These are phyloP conservation scores for Tapirus indicus DNA, from an alignment of 2,797 vertebrate genomes.

Conservation along the genomic window DNA sequence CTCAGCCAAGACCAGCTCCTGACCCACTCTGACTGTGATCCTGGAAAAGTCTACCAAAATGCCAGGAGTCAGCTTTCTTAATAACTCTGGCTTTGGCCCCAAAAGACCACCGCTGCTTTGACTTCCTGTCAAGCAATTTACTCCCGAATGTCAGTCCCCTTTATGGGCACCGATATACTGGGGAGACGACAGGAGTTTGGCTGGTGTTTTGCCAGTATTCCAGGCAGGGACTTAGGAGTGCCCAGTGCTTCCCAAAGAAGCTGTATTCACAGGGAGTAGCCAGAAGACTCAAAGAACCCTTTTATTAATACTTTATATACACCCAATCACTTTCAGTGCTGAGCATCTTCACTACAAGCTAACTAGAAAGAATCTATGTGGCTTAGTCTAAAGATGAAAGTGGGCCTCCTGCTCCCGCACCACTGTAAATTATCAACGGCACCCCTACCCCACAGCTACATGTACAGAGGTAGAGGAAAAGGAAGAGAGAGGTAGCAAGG, in stretches of 20 bases:
- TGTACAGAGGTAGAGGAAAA: neutral
- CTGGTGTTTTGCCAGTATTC: neutral
- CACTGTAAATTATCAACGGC: neutral
- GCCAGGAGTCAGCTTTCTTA: neutral
- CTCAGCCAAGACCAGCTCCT: neutral
- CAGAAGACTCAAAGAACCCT: neutral
- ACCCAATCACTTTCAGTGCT: neutral
- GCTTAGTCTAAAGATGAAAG: neutral
- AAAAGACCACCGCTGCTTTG: neutral
- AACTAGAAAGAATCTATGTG: neutral
- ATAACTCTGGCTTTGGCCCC: neutral
- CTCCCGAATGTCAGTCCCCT: neutral
- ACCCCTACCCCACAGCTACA: neutral
- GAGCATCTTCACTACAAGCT: neutral
- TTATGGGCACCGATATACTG: rapidly evolving
- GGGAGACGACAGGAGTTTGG: neutral
- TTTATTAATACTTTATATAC: neutral
- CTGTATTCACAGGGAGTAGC: neutral
- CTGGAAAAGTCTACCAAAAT: neutral
- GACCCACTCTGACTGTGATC: neutral
- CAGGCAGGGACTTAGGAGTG: neutral
- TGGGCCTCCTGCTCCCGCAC: neutral
- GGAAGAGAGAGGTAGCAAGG: neutral
- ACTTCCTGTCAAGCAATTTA: neutral
- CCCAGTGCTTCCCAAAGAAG: neutral